Evolutionary conservation across 2,888 invertebrate genomes (phyloP).

Genomic region (Brachypalpus laphriformis): DNA sequence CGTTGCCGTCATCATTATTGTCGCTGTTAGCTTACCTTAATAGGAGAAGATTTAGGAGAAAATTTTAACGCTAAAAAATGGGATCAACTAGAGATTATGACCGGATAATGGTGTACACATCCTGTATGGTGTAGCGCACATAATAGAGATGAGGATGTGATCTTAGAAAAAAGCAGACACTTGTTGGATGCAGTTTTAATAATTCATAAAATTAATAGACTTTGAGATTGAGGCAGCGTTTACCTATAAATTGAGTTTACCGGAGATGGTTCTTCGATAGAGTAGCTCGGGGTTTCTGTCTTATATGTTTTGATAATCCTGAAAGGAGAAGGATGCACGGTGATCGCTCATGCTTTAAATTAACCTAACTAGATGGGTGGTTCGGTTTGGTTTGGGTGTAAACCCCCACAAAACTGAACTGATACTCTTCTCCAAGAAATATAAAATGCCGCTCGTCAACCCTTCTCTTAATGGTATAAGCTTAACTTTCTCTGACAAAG

Average conservation of each 20-base stretch:
- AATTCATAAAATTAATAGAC: constrained; percentile 61
- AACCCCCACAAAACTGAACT: too few species aligned
- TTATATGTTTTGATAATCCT: too few species aligned
- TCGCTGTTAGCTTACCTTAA: constrained; percentile 57
- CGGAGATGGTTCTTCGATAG: constrained; percentile 18
- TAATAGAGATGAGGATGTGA: constrained; percentile 27
- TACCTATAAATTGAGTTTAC: constrained; percentile 38
- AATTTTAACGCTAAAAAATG: constrained; percentile 51
- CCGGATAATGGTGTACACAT: constrained; percentile 60
- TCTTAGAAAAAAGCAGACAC: constrained; percentile 33
- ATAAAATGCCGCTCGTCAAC: too few species aligned
- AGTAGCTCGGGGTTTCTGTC: too few species aligned
- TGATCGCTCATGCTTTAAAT: too few species aligned
- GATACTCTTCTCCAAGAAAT: too few species aligned
- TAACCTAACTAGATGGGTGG: too few species aligned
- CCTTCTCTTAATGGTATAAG: too few species aligned
- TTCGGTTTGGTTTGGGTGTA: too few species aligned
- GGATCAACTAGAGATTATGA: constrained; percentile 68
- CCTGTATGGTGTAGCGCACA: constrained; percentile 43
- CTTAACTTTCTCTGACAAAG: too few species aligned
- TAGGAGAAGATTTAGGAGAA: constrained; percentile 63
- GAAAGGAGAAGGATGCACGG: too few species aligned
- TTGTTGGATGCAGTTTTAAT: constrained; percentile 66
- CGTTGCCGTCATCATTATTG: constrained; percentile 28
- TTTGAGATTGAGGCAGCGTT: constrained; percentile 19